phyloP scores from a whole-genome alignment of 35 echinoderm and acorn worm genomes.

The Diadema setosum region DNA sequence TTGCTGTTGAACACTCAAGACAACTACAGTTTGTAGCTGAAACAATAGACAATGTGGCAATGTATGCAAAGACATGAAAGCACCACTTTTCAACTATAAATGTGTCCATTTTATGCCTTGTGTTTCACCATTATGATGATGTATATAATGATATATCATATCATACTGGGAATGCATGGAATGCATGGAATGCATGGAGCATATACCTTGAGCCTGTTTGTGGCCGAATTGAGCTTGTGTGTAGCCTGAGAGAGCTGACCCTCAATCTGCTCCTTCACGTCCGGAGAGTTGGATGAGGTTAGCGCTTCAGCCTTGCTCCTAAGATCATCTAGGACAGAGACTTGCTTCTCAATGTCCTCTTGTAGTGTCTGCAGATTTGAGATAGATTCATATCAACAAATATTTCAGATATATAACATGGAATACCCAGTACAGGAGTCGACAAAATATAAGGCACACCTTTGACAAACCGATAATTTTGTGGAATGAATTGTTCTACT shows the following conservation, averaged over 20 bases:
- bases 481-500: no score
- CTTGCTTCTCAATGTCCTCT: not conserved
- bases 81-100: no score
- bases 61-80: no score
- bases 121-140: no score
- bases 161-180: not conserved
- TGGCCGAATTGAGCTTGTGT: not conserved
- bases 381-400: not conserved
- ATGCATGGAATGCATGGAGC: not conserved
- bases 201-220: conserved; percentile 21
- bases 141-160: not conserved
- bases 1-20: no score
- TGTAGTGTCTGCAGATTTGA: not conserved
- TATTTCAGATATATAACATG: not conserved
- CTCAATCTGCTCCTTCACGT: conserved; percentile 16
- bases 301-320: not conserved
- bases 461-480: no score
- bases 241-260: not conserved
- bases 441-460: no score
- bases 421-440: no score
- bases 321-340: not conserved
- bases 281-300: not conserved
- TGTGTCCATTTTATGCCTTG: no score
- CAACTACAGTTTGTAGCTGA: no score
- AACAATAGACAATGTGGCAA: no score